These are phyloP conservation scores for Anabacerthia variegaticeps DNA, from an alignment of 2,797 vertebrate genomes.

Conservation along the genomic window DNA sequence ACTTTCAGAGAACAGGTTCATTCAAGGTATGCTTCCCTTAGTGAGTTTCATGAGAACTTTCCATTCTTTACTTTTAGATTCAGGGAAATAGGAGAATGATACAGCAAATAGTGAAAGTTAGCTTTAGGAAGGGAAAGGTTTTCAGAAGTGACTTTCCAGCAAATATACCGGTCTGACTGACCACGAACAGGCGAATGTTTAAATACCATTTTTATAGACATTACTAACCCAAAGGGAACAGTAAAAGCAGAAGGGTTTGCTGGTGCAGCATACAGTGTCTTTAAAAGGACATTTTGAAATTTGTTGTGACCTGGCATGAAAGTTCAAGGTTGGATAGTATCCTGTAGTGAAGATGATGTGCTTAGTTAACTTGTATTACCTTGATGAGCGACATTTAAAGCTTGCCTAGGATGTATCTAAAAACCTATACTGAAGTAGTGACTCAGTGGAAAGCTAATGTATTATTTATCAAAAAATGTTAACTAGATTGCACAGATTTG, in stretches of 20 bases:
- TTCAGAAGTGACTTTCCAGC: neutral
- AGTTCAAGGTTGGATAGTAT: neutral
- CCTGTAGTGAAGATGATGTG: neutral
- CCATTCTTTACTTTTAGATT: neutral
- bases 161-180: neutral
- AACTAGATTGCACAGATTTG: neutral
- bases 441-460: neutral
- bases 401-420: neutral
- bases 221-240: neutral
- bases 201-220: conserved; percentile 3
- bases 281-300: neutral
- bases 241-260: neutral
- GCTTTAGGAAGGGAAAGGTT: neutral
- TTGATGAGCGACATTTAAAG: neutral
- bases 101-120: neutral
- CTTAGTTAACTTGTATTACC: neutral
- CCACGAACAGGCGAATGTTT: neutral
- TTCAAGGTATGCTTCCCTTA: neutral
- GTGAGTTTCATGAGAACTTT: neutral
- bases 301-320: neutral
- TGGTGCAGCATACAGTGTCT: neutral
- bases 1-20: neutral
- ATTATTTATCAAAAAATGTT: conserved; percentile 23
- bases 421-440: neutral
- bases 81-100: neutral